A percentile compares a stretch with the other conserved stretches of the same genome.
Conservation (phyloP, 35 echinoderm and acorn worm genomes). For the Amphiura filiformis region DNA sequence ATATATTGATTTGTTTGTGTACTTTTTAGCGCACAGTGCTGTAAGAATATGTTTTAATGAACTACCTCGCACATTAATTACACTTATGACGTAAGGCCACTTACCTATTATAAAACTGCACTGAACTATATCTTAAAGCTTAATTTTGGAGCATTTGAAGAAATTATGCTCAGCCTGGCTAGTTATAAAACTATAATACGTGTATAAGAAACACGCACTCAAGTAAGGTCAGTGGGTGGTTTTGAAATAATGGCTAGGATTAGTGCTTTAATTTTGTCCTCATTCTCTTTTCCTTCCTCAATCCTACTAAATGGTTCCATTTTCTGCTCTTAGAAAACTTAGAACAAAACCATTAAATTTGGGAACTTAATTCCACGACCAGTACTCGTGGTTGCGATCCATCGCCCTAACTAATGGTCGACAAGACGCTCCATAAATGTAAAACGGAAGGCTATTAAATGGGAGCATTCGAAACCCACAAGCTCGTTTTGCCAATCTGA, state of each 20-base stretch:
- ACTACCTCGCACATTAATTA: background rate
- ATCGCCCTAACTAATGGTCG: background rate
- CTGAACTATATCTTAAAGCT: too few species aligned
- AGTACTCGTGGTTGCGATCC: background rate
- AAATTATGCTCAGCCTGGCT: too few species aligned
- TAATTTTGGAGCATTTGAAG: too few species aligned
- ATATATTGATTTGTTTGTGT: background rate
- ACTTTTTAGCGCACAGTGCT: background rate
- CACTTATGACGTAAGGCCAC: too few species aligned
- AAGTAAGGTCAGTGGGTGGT: background rate
- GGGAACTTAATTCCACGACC: constrained; percentile 1
- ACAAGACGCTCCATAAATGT: background rate
- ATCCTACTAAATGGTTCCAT: background rate
- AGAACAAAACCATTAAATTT: background rate
- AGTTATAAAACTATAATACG: too few species aligned
- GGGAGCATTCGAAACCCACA: background rate
- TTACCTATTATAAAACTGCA: too few species aligned
- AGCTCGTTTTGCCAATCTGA: background rate
- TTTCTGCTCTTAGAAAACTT: background rate
- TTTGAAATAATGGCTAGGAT: too few species aligned
- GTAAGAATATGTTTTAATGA: background rate
- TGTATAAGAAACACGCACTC: too few species aligned
- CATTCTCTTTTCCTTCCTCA: background rate
- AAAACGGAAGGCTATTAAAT: constrained; percentile 9
- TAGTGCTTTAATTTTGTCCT: too few species aligned